phyloP scores from a whole-genome alignment of 2,888 invertebrate species.

The Athalia rosae region DNA sequence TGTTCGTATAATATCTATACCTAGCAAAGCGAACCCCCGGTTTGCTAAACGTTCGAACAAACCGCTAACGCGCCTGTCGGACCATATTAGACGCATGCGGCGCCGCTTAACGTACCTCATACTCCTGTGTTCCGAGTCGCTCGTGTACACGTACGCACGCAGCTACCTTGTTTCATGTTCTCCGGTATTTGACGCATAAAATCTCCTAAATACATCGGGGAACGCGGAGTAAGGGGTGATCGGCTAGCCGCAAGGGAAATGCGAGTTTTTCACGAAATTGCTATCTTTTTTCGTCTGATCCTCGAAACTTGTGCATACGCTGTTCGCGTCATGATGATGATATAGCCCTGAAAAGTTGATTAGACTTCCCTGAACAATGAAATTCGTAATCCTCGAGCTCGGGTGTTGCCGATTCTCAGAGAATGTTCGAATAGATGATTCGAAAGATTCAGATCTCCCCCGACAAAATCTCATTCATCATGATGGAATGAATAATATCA shows the following conservation, averaged over 20 bases:
- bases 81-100: constrained; percentile 40
- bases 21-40: constrained; percentile 27
- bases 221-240: constrained; percentile 2
- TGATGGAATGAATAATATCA: too few relatives aligned
- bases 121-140: constrained; percentile 11
- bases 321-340: too few relatives aligned
- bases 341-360: too few relatives aligned
- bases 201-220: constrained; percentile 7
- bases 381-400: too few relatives aligned
- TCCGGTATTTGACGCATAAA: constrained; percentile 8
- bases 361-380: too few relatives aligned
- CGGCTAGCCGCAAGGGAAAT: neutral
- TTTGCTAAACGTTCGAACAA: constrained; percentile 20
- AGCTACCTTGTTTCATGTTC: constrained; percentile 22
- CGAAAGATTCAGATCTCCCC: too few relatives aligned
- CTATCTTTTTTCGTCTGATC: constrained; percentile 26
- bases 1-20: neutral
- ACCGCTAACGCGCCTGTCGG: constrained; percentile 29
- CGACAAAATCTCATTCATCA: too few relatives aligned
- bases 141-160: neutral
- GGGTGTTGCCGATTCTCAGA: too few relatives aligned
- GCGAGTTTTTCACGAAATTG: constrained; percentile 12
- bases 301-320: constrained; percentile 2
- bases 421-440: too few relatives aligned
- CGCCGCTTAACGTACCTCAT: constrained; percentile 22